Percentiles rank a stretch among this genome's conserved stretches.
phyloP scores from a whole-genome alignment of 2,113 vertebrate species.

The Labeo rohita region DNA sequence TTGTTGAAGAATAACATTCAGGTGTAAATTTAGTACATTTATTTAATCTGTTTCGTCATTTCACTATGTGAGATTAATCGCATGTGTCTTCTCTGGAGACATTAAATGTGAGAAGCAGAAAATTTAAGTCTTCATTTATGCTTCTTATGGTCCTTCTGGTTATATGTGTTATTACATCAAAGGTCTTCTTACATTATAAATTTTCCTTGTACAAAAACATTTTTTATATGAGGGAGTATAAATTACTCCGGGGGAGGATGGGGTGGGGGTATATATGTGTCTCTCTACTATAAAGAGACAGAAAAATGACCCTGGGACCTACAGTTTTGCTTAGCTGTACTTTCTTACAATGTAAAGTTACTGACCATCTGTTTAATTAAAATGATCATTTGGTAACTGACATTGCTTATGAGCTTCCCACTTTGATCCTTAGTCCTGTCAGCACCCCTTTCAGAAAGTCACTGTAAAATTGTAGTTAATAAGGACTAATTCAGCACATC shows the following conservation, averaged over 20 bases:
- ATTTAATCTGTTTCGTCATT: not conserved
- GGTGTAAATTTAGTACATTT: not conserved
- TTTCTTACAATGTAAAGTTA: not conserved
- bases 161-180: not conserved
- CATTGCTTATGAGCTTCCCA: not conserved
- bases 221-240: not conserved
- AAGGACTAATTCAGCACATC: slow-evolving; percentile 19
- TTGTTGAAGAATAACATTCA: no score
- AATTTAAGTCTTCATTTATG: not conserved
- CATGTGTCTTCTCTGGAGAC: not conserved
- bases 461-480: not conserved
- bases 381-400: not conserved
- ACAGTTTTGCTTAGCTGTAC: not conserved
- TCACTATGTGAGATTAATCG: not conserved
- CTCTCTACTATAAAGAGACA: not conserved
- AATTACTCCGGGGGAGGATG: not conserved
- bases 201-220: not conserved
- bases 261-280: no score
- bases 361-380: not conserved
- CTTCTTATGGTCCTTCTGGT: not conserved
- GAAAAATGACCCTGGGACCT: not conserved
- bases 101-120: not conserved
- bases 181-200: not conserved
- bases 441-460: not conserved
- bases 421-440: not conserved